These are phyloP conservation scores for Streblospio benedicti DNA, from an alignment of 1,140 invertebrate genomes.

Conservation along the genomic window DNA sequence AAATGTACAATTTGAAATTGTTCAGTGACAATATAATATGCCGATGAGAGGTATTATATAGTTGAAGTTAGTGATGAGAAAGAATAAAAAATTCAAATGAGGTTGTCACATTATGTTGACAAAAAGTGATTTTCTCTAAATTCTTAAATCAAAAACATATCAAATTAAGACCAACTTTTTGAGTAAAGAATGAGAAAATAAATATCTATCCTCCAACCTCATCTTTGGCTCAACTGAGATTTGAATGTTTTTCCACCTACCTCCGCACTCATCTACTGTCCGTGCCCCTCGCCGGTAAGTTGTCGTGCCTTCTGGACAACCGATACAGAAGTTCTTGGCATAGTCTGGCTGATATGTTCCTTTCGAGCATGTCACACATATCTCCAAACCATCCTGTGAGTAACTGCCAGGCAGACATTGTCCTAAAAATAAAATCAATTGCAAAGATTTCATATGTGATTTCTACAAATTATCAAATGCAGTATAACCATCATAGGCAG, in stretches of 20 bases:
- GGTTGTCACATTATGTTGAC: too few species aligned
- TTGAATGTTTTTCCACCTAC: constrained; percentile 22
- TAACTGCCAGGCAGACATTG: constrained; percentile 51
- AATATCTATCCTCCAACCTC: not conserved
- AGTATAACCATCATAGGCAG: too few species aligned
- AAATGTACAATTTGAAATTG: not conserved
- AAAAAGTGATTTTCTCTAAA: too few species aligned
- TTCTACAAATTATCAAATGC: too few species aligned
- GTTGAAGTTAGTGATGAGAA: too few species aligned
- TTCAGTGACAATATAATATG: too few species aligned
- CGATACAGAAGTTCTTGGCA: constrained; percentile 55
- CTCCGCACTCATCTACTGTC: constrained; percentile 55
- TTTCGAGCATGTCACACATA: constrained; percentile 54
- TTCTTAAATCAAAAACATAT: not conserved
- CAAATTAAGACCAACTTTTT: not conserved
- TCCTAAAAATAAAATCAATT: constrained; percentile 32
- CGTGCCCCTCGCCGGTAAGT: constrained; percentile 74
- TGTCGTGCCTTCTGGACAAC: constrained; percentile 83
- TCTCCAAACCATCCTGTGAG: constrained; percentile 49
- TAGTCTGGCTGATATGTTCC: constrained; percentile 57
- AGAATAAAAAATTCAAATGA: too few species aligned
- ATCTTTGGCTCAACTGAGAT: not conserved
- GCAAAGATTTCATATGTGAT: not conserved
- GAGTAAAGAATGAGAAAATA: not conserved
- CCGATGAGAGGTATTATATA: too few species aligned